Evolutionary conservation across 2,888 invertebrate species (phyloP), one percentile per base, ranked within the genome.

Genomic region (Syrphus vitripennis): DNA sequence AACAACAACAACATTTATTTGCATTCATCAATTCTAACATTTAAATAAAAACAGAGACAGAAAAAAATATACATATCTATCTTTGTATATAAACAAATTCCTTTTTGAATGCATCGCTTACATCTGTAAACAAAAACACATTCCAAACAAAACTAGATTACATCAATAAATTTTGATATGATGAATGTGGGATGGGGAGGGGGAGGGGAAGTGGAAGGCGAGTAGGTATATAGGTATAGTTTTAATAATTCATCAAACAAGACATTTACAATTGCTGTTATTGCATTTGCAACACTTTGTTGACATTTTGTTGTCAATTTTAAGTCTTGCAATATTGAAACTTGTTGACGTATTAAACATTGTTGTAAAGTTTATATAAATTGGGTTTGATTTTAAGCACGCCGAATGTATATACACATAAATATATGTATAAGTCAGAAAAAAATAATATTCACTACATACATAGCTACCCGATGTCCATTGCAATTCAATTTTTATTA

Each of bases 261-360:
- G 24, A 7, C 63, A 42, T n/a, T 63, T 63, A 63, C 19, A 37
- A n/a, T 34, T 37, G 26, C 14, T 63, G 63, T 63, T 42, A 63
- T 10, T 63, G 63, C 63, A 63, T 63, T 63, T 42, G 26, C 26
- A 63, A 63, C 42, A 63, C 63, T 63, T 63, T 63, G 63, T 63
- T 63, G 63, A 42, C 42, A 42, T 34, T 63, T 26, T 29, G 26
- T 37, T 61, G 61, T 61, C 40, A 40, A 61, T 61, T n/a, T n/a
- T n/a, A n/a, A 26, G 14, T 63, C 3, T 16, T 42, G 37, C 26
- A 42, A 37, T 59, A 63, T 63, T 42, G n/a, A 63, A 42, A 26
- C 42, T 63, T 63, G 21, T 40, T 63, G 40, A 40, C 16, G 24
- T 4, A 37, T 37, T 21, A n/a, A 5, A 16, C 29, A 21, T 10